phyloP scores from a whole-genome alignment of 2,113 vertebrate species.

The Morone chrysops region DNA sequence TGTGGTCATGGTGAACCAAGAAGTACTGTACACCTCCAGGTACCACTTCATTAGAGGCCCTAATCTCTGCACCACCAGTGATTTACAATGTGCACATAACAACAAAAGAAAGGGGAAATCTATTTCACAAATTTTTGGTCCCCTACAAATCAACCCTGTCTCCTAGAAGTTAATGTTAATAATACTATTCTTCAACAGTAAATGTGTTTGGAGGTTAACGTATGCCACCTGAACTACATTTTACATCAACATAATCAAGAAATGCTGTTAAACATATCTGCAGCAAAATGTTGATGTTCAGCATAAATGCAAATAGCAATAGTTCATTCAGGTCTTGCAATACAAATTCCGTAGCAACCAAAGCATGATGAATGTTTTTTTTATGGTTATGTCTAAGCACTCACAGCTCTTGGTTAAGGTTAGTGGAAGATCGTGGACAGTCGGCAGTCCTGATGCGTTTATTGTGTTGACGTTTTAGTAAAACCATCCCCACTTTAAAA shows the following conservation, averaged over 20 bases:
- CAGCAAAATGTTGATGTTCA: not conserved
- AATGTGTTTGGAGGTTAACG: not conserved
- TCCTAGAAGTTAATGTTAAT: not conserved
- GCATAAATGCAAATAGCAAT: not conserved
- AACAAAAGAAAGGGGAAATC: not conserved
- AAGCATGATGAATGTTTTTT: not conserved
- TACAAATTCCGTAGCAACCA: not conserved
- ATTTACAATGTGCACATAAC: not conserved
- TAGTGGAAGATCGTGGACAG: not conserved
- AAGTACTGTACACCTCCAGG: not conserved
- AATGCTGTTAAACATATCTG: not conserved
- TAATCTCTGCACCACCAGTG: not conserved
- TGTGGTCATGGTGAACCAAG: not conserved
- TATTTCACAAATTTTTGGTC: not conserved
- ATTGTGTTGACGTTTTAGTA: not conserved
- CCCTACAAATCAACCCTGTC: not conserved
- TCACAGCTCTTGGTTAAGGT: not conserved
- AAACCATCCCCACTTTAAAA: not conserved
- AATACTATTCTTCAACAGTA: no score
- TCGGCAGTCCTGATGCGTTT: no score
- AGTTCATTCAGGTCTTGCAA: not conserved
- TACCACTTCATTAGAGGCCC: not conserved
- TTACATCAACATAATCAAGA: not conserved
- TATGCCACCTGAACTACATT: no score
- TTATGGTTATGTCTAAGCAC: not conserved